Conservation (phyloP, 2,113 vertebrate genomes). For the Fulmarus glacialis region DNA sequence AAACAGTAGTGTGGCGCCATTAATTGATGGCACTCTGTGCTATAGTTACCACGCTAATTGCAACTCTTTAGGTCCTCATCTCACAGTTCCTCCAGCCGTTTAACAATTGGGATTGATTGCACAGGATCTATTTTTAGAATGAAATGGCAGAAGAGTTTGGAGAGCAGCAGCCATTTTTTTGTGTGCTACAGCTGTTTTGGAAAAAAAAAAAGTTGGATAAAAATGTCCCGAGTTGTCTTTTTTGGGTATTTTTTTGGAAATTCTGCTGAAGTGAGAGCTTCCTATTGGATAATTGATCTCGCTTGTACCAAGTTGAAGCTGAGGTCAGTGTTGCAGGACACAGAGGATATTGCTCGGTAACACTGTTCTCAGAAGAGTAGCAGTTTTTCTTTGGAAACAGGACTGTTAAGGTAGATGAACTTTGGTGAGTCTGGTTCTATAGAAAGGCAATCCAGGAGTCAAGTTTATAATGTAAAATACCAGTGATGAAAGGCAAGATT, state of each 20-base stretch:
- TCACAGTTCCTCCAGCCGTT: not conserved
- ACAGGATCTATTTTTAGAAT: conserved; percentile 30
- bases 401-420: not conserved
- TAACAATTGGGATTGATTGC: conserved; percentile 62
- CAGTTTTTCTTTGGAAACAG: not conserved
- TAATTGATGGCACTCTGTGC: conserved; percentile 9
- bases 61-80: conserved; percentile 20
- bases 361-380: not conserved
- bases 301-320: not conserved
- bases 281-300: not conserved
- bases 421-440: not conserved
- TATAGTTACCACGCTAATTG: conserved; percentile 18
- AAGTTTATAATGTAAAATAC: not conserved
- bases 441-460: not conserved
- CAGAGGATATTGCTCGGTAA: not conserved
- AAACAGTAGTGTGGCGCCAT: not conserved
- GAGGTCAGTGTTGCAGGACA: not conserved
- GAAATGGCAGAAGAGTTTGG: conserved; percentile 24
- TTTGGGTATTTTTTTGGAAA: not conserved
- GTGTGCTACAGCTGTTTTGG: conserved; percentile 38
- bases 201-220: not conserved
- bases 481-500: not conserved
- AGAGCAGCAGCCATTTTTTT: conserved; percentile 38
- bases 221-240: not conserved
- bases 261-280: not conserved